Base-by-base conservation (phyloP, 2,797 vertebrate species). In the Thamnophis elegans region DNA sequence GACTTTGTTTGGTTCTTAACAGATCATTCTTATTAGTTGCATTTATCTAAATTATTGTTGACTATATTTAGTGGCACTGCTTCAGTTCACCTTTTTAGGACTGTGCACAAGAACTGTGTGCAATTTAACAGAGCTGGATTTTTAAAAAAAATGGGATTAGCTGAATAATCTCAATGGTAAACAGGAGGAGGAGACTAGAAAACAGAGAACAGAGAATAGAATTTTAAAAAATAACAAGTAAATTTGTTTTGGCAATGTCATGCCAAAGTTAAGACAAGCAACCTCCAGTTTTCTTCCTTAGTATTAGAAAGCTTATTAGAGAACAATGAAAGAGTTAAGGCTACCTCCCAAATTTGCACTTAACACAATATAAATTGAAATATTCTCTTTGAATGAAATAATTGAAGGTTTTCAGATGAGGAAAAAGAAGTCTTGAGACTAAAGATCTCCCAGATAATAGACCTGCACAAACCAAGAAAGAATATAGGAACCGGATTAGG, bases 21-120 rank as follows among this genome's bases (percentile, higher is more conserved):
- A 85, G 53, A 92, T 86, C 26, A 55, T 59, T 56, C 59, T 60
- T 20, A 92, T 90, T 6, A 16, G 78, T 82, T 86, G 56, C 59
- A 86, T 92, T 92, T 92, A 92, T 92, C 73, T 92, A 86, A 92
- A 89, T 92, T 92, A 89, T 82, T 92, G 18, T 25, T 88, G 90
- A 60, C 25, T 47, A 55, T 51, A 60, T 89, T 92, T 16, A 85
- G 56, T 62, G 62, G 78, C 26, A 89, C 18, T 54, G 26, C 22
- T 47, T 89, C 59, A 86, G 18, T 86, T 65, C 78, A 86, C 32
- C 73, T 89, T 59, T 92, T 65, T 60, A 65, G 56, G 10, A 85
- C 10, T 85, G 36, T 36, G 91, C 18, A n/a, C 16, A 28, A 91
- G 62, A 12, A 60, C 54, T 85, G 1, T 62, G 16, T 47, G n/a